Evolutionary conservation across 2,888 invertebrate species (phyloP).

Genomic region (Chirona hameri): DNA sequence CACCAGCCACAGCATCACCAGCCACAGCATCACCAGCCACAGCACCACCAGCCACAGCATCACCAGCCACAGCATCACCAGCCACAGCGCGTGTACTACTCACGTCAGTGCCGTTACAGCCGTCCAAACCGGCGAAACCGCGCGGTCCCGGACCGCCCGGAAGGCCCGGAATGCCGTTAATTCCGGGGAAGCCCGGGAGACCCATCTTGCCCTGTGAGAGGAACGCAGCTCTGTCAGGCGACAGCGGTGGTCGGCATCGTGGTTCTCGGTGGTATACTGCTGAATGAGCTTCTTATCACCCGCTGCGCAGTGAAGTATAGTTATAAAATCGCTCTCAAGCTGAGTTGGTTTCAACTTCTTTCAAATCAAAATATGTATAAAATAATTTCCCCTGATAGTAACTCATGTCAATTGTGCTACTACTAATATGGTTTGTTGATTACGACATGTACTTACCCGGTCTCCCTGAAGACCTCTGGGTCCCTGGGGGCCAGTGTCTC

Average conservation of each 20-base stretch:
- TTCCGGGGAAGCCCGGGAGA: conserved; percentile 78
- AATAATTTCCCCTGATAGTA: too few relatives aligned
- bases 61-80: too few relatives aligned
- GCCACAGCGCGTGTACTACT: conserved; percentile 40
- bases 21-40: too few relatives aligned
- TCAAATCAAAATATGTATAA: too few relatives aligned
- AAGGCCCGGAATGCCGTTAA: conserved; percentile 66
- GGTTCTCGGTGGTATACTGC: not conserved
- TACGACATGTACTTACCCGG: conserved; percentile 50
- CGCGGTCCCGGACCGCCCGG: conserved; percentile 65
- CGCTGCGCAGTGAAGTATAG: too few relatives aligned
- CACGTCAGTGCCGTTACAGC: conserved; percentile 94
- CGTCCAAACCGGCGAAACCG: conserved; percentile 84
- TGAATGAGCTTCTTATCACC: too few relatives aligned
- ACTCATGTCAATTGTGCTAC: too few relatives aligned
- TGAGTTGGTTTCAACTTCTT: too few relatives aligned
- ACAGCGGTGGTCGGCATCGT: not conserved
- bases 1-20: too few relatives aligned
- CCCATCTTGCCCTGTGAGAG: conserved; percentile 68
- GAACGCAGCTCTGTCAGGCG: not conserved
- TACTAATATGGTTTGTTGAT: too few relatives aligned
- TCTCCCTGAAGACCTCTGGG: conserved; percentile 80
- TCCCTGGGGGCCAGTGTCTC: conserved; percentile 76
- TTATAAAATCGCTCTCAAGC: too few relatives aligned
- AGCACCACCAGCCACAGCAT: too few relatives aligned